Percentiles rank a stretch among this genome's conserved stretches.
phyloP scores from a whole-genome alignment of 2,888 invertebrate genomes.

The Yponomeuta plumbellus region DNA sequence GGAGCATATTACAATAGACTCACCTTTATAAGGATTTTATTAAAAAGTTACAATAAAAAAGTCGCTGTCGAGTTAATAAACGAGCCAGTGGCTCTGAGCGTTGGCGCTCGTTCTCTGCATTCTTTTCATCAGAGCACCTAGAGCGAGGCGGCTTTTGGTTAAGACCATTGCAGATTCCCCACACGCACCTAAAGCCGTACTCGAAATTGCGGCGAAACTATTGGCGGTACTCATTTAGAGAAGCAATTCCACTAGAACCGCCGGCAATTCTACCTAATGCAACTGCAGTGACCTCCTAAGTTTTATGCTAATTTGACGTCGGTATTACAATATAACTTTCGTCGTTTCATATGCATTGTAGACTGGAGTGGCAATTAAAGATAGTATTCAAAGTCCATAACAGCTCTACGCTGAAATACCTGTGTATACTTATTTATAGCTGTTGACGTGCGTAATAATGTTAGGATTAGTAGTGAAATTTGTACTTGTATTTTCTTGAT shows the following conservation, averaged over 20 bases:
- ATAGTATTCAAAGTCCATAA: not conserved
- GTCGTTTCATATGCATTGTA: not conserved
- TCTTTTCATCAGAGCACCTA: not conserved
- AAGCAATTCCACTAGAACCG: not conserved
- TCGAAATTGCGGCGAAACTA: not conserved
- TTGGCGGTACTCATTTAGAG: not conserved
- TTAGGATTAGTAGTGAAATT: too few relatives aligned
- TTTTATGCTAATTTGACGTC: not conserved
- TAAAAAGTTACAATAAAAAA: not conserved
- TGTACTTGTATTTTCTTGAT: too few relatives aligned
- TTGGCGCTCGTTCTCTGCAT: not conserved
- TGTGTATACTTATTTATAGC: not conserved
- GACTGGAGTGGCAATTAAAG: not conserved
- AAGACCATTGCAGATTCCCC: not conserved
- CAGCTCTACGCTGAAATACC: not conserved
- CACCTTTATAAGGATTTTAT: constrained; percentile 8
- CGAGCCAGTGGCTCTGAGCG: not conserved
- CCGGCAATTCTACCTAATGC: not conserved
- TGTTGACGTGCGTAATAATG: not conserved
- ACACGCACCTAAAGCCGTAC: not conserved
- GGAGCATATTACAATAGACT: constrained; percentile 13
- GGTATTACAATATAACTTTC: not conserved
- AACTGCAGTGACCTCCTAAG: not conserved
- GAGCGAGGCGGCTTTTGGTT: not conserved
- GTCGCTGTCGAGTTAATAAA: not conserved